Evolutionary conservation across 2,888 invertebrate genomes (phyloP), one percentile per base, ranked within the genome.

Genomic region (Autographa pulchrina): DNA sequence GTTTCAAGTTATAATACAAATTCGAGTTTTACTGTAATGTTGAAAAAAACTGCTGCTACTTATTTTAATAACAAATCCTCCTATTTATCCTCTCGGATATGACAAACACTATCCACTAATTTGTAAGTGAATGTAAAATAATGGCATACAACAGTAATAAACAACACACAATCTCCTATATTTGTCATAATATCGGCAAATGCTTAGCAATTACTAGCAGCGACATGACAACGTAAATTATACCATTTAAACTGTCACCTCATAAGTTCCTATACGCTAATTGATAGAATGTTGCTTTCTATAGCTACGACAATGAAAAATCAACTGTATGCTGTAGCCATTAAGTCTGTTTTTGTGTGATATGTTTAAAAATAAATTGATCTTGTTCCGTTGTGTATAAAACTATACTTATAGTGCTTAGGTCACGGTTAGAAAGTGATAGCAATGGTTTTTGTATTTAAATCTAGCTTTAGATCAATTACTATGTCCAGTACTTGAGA

Each of bases 231-330:
- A 18, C 65, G 60, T 68, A 63, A 81, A 73, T 77, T 32, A 78
- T 18, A 38, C 32, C 48, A 74, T 62, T 81, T 82, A 64, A 59
- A 16, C 74, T 68, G 82, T 78, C 77, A 67, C 82, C 58, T 73
- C 63, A 63, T 60, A 67, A 74, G 74, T 78, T 78, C 77, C 82
- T 78, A 52, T 64, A 72, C 38, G 31, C 52, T 70, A 75, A 68
- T 66, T 68, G 43, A 52, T 67, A 76, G 41, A 13, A 11, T n/a
- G n/a, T 54, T 13, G 68, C 82, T 82, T 78, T 81, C 3, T 16
- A 31, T 25, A 13, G 32, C 18, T 5, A 2, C 8, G 25, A 56
- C 16, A 65, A 9, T 54, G 18, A 18, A 65, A 64, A 68, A 41
- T 41, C 14, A 48, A 68, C 79, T 63, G 31, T 81, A 78, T 18